Evolutionary conservation across 1,140 invertebrate species (phyloP).

Genomic region (Drosophila watanabei): DNA sequence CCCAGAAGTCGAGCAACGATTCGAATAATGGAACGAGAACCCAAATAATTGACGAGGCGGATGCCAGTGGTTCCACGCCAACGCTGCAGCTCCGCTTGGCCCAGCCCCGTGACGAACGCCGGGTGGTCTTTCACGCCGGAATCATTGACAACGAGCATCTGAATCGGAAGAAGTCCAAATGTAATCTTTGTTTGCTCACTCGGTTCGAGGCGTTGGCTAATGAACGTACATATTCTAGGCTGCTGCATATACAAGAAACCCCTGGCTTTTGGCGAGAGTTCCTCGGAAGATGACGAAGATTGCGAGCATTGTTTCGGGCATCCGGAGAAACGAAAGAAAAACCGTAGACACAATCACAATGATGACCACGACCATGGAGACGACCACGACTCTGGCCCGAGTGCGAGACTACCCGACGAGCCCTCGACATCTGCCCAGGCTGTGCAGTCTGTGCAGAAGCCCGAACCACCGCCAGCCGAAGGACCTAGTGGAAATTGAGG

Average conservation of each 20-base stretch:
- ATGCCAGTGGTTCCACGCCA: conserved; percentile 85
- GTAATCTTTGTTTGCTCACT: conserved; percentile 87
- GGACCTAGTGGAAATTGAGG: conserved; percentile 8
- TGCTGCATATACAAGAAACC: conserved; percentile 96
- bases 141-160: conserved; percentile 97
- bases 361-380: conserved; percentile 21
- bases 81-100: conserved; percentile 89
- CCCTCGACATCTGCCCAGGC: conserved; percentile 57
- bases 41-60: conserved; percentile 52
- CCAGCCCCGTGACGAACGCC: conserved; percentile 90
- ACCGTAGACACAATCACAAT: conserved; percentile 48
- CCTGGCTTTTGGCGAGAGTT: conserved; percentile 92
- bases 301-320: conserved; percentile 95
- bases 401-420: conserved; percentile 10
- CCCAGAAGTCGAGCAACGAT: conserved; percentile 33
- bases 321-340: conserved; percentile 90
- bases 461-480: neutral
- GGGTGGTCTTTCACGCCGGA: conserved; percentile 94
- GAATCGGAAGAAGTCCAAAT: conserved; percentile 98
- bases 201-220: neutral
- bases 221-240: conserved; percentile 86
- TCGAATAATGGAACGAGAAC: conserved; percentile 27
- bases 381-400: conserved; percentile 5
- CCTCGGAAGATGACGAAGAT: conserved; percentile 92
- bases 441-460: neutral